These are phyloP conservation scores for rat (Rattus norvegicus) DNA, from an alignment of 2,113 vertebrate species.

Conservation along the genomic window GRCr8 NC_086019.1:221507001-221507500, in stretches of 20 bases:
- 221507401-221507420: slow-evolving; percentile 9
- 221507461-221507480: neutral
- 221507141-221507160: slow-evolving; percentile 11
- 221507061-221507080: neutral
- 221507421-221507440: slow-evolving; percentile 22
- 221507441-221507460: neutral
- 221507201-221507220: neutral
- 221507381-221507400: neutral
- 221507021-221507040: slow-evolving; percentile 24
- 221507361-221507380: slow-evolving; percentile 43
- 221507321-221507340: slow-evolving; percentile 66
- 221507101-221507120: slow-evolving; percentile 15
- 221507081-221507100: slow-evolving; percentile 28
- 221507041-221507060: neutral
- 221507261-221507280: slow-evolving; percentile 33
- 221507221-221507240: neutral
- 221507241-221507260: neutral
- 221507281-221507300: slow-evolving; percentile 1
- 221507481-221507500: neutral
- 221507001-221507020: neutral
- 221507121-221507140: neutral
- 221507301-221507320: slow-evolving; percentile 54
- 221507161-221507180: neutral
- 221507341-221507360: slow-evolving; percentile 40
- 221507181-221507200: neutral